Evolutionary conservation across 2,888 invertebrate genomes (phyloP), one percentile per base, ranked within the genome.

Genomic region (Branchellion lobata): DNA sequence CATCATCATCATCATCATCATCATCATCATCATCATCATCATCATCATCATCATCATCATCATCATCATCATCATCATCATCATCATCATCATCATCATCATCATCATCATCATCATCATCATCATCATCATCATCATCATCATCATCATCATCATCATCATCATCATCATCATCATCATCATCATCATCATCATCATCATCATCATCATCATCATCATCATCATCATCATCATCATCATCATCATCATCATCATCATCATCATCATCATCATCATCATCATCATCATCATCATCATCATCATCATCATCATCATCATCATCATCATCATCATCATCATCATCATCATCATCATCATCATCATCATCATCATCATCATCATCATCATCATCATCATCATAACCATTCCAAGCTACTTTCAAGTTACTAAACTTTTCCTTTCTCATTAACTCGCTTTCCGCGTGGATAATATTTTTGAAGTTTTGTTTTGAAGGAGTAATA

Each of bases 181-280:
- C 71, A 71, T 31, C 33, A 77, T 31, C 77, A 77, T 57, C 77
- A 77, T 29, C 77, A 77, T 65, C 77, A 77, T 11, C 65, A 77
- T 31, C 77, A 77, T 65, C 65, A 77, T 31, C 77, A 77, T 65
- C 65, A 71, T 24, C 61, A 8, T 31, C 77, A 77, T 36, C 65
- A 57, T 27, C 61, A 36, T 40, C 69, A 79, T 79, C 72, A 79
- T 71, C 72, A 79, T 79, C 79, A 79, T 27, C 65, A 78, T 24
- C 57, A 29, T 33, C 71, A 33, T 33, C 71, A 71, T 71, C 29
- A 21, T 31, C 29, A 5, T 31, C 21, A 3, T n/a, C 65, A 27
- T 65, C 65, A 27, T 8, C n/a, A 11, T 21, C n/a, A 65, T 65
- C 40, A 40, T 40, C 40, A 40, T 40, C 40, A 40, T 65, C 65